Percentiles rank a stretch among this genome's conserved stretches.
These are phyloP conservation scores for Nemapogon koenigi DNA, from an alignment of 2,888 invertebrate species.

Conservation along the genomic window DNA sequence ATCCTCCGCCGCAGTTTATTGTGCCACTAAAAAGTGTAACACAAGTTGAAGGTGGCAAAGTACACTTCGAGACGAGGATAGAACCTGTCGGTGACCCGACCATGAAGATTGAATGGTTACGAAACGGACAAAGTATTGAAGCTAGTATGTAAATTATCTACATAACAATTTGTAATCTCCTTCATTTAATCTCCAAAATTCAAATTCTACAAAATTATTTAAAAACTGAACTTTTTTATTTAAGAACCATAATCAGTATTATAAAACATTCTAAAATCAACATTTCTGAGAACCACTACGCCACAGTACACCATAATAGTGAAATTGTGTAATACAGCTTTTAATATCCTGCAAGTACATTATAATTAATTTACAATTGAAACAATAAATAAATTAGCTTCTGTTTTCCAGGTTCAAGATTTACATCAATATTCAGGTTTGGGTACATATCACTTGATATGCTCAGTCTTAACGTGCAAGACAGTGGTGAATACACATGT, in stretches of 20 bases:
- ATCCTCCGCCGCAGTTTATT: constrained; percentile 92
- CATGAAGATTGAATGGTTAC: constrained; percentile 96
- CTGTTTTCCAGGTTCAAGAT: constrained; percentile 81
- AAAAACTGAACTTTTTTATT: no score
- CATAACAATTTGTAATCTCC: no score
- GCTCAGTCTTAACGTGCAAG: constrained; percentile 83
- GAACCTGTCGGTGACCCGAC: constrained; percentile 96
- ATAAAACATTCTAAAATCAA: no score
- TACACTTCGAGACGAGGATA: constrained; percentile 97
- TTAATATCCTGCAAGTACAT: constrained; percentile 2
- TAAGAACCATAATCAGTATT: no score
- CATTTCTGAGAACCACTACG: no score
- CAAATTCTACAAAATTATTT: no score
- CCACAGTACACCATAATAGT: no score
- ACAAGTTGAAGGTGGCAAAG: constrained; percentile 88
- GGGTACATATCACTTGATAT: constrained; percentile 96
- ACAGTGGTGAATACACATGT: constrained; percentile 91
- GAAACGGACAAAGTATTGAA: constrained; percentile 89
- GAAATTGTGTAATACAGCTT: neutral
- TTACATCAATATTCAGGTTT: constrained; percentile 94
- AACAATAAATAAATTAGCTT: constrained; percentile 11
- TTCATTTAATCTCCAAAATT: no score
- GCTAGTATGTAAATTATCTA: constrained; percentile 90
- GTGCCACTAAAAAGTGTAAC: constrained; percentile 83
- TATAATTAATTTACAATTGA: neutral